These are phyloP conservation scores for Eurytoma californica DNA, from an alignment of 2,888 invertebrate species.

Conservation along the genomic window DNA sequence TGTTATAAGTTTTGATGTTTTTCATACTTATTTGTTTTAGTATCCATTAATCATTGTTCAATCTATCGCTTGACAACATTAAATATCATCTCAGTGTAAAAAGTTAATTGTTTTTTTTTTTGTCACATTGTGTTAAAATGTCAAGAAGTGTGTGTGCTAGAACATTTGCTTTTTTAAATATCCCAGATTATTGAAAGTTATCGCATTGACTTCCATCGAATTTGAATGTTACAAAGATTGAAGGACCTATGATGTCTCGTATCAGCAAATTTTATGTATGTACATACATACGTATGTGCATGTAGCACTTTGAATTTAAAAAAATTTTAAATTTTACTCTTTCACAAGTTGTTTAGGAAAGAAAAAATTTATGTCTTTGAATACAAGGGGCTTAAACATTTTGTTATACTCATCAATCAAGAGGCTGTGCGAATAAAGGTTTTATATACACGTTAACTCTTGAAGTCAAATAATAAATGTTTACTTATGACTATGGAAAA, in stretches of 20 bases:
- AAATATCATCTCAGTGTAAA: conserved; percentile 37
- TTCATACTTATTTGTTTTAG: conserved; percentile 47
- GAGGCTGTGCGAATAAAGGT: conserved; percentile 62
- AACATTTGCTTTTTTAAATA: conserved; percentile 40
- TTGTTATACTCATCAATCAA: conserved; percentile 61
- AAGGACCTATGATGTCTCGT: conserved; percentile 48
- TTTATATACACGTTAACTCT: conserved; percentile 57
- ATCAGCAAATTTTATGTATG: conserved; percentile 42
- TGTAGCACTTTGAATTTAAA: conserved; percentile 38
- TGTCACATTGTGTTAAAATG: conserved; percentile 39
- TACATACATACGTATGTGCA: conserved; percentile 37
- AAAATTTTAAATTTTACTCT: conserved; percentile 37
- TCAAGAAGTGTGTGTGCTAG: conserved; percentile 33
- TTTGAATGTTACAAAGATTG: conserved; percentile 38
- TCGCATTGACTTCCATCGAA: conserved; percentile 50
- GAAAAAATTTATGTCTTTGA: conserved; percentile 38
- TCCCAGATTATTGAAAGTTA: conserved; percentile 48
- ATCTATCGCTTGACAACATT: conserved; percentile 11
- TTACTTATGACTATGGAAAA: conserved; percentile 46
- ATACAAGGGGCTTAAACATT: conserved; percentile 53
- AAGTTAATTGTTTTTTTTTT: conserved; percentile 41
- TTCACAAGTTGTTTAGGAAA: conserved; percentile 28
- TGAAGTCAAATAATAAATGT: conserved; percentile 47
- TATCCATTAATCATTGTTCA: conserved; percentile 50
- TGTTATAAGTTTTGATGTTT: conserved; percentile 34